A percentile compares a stretch with the other conserved stretches of the same genome.
These are phyloP conservation scores for Adelosebastes latens DNA, from an alignment of 2,797 vertebrate species.

Conservation along the genomic window DNA sequence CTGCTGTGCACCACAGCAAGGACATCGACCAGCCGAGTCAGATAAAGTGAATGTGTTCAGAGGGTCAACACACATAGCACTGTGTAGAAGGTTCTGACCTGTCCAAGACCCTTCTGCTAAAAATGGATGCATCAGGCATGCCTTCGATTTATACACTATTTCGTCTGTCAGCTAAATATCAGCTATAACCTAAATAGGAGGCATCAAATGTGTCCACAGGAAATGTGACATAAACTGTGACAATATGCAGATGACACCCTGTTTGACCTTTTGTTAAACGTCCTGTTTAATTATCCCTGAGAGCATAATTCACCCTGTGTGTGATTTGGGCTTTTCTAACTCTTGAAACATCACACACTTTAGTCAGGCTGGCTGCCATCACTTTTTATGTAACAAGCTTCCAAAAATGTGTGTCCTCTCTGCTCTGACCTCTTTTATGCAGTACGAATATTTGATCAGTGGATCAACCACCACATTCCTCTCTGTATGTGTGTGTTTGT, in stretches of 20 bases:
- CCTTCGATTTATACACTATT: background rate
- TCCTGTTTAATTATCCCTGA: background rate
- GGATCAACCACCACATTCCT: background rate
- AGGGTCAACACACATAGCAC: background rate
- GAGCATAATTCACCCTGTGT: background rate
- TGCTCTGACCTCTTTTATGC: background rate
- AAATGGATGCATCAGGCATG: background rate
- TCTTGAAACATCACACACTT: background rate
- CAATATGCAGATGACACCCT: background rate
- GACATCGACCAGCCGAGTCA: background rate
- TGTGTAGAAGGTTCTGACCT: background rate
- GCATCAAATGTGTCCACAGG: background rate
- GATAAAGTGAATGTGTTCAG: background rate
- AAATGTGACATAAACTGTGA: background rate
- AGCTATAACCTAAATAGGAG: background rate
- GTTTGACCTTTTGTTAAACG: background rate
- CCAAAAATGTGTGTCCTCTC: slow-evolving; percentile 4
- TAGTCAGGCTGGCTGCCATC: background rate
- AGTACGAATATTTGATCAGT: slow-evolving; percentile 7
- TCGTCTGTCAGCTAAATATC: background rate
- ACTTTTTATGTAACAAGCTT: slow-evolving; percentile 3
- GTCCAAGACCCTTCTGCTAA: background rate
- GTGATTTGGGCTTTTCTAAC: background rate
- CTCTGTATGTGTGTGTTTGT: background rate
- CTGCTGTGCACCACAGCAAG: background rate